Base-by-base conservation (phyloP, 2,113 vertebrate genomes). In the Tachysurus vachellii region DNA sequence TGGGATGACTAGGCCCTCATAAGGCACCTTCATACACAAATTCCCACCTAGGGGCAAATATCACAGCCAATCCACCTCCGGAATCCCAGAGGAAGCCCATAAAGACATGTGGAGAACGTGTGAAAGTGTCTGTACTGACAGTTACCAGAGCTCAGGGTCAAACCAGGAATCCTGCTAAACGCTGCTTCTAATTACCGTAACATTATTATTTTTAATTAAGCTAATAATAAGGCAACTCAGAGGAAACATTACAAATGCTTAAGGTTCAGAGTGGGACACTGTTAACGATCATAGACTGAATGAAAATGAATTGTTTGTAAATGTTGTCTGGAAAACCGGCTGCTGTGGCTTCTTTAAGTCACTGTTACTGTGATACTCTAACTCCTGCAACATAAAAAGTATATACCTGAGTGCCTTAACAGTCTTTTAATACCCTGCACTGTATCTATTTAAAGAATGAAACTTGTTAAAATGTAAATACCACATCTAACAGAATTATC, bases 401-500 rank as follows among this genome's bases (percentile, higher is more conserved):
- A 31, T 80, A 10, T 36, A 21, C n/a, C 31, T 28, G 23, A 59
- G 17, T 31, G 17, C 3, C 7, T 13, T 23, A 21, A 61, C 31
- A 31, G 28, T 42, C 50, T 75, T 70, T 80, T 19, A 44, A 47
- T 66, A 61, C 42, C 14, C 28, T 56, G 19, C 7, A 8, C 71
- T 82, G 59, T 54, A 57, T 80, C 54, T 85, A 50, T 85, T 42
- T 42, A 85, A 66, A 57, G 11, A 64, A 70, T 73, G 13, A 81
- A 82, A 31, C 79, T 59, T 80, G 56, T 59, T 80, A 36, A 61
- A 59, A 80, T 61, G 56, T 59, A 23, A 80, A 80, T 59, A 80
- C 56, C 56, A 81, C 79, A 81, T 81, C 79, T 81, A 81, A 81
- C 79, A 81, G 11, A 42, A 61, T 61, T 61, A 81, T 81, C 56